These are phyloP conservation scores for Allygus modestus DNA, from an alignment of 2,888 invertebrate species.

Conservation along the genomic window DNA sequence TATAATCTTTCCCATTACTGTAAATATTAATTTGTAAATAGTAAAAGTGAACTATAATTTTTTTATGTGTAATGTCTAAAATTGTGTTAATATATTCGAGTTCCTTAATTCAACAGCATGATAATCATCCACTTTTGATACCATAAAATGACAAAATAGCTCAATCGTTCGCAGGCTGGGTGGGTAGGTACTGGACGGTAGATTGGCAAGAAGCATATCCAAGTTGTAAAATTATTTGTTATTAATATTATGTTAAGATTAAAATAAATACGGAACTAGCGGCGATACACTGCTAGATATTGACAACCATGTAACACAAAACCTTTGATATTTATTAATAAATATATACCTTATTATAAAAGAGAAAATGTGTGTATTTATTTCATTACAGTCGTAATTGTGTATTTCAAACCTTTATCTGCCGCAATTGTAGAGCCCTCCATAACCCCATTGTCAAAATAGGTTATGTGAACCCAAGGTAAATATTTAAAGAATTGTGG, in stretches of 20 bases:
- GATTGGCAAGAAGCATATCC: conserved; percentile 41
- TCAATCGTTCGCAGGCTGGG: neutral
- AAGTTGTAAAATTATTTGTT: conserved; percentile 47
- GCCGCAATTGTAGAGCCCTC: no score
- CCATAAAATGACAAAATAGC: conserved; percentile 12
- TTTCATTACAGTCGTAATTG: neutral
- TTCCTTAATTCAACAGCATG: neutral
- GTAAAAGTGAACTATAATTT: conserved; percentile 7
- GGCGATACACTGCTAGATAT: conserved; percentile 48
- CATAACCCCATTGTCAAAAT: no score
- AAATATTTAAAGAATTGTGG: no score
- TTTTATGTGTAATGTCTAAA: conserved; percentile 28
- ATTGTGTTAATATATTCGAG: conserved; percentile 24
- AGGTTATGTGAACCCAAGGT: no score
- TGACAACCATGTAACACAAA: conserved; percentile 55
- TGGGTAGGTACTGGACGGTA: neutral
- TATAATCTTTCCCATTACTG: conserved; percentile 8
- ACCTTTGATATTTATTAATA: conserved; percentile 57
- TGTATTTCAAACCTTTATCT: no score
- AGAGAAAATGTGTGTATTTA: neutral
- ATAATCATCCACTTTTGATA: conserved; percentile 29
- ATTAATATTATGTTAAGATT: conserved; percentile 49
- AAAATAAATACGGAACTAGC: conserved; percentile 22
- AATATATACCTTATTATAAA: conserved; percentile 53
- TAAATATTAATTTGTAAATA: conserved; percentile 36